Base-by-base conservation (phyloP, 2,113 vertebrate species). In the Pagrus major region DNA sequence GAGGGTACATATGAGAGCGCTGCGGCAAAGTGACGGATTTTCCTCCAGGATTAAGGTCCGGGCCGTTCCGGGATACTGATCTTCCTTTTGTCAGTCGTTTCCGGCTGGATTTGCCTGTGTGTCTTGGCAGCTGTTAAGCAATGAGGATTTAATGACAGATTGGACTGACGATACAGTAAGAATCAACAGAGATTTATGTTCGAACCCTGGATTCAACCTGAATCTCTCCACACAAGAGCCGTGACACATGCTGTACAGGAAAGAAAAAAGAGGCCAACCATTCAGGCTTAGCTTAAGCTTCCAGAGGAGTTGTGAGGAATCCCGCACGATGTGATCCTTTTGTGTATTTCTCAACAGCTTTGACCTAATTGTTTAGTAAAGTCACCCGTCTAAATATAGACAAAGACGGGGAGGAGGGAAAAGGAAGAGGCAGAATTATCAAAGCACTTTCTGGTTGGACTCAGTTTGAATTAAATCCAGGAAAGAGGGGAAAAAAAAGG, bases 311-410 rank as follows among this genome's bases (percentile, higher is more conserved):
- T 2, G 5, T 59, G 87, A 88, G 80, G 73, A 71, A 88, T 70
- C 76, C 58, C 15, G 15, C 25, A 37, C 41, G 49, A 75, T 74
- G 76, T 58, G 67, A 78, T 79, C 68, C 78, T 83, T 72, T 67
- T 18, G 77, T 63, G 72, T 63, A 44, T 87, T 81, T 89, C 84
- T 82, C 85, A 89, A 77, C 79, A 88, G 84, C 80, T 90, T 80
- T 77, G 84, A 93, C 91, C 89, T 82, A 90, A 88, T 92, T 93
- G 87, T 81, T 87, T 78, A 44, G 70, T 81, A 86, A 86, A 86
- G 86, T 88, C 86, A 89, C 72, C 72, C 44, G n/a, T 86, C 81
- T 90, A 90, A 91, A 90, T 90, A 86, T 89, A 92, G 77, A 6
- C 42, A 42, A 61, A 65, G 37, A 72, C 3, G 6, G 47, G 14